These are phyloP conservation scores for Agrypnus murinus DNA, from an alignment of 2,888 invertebrate species.

Conservation along the genomic window DNA sequence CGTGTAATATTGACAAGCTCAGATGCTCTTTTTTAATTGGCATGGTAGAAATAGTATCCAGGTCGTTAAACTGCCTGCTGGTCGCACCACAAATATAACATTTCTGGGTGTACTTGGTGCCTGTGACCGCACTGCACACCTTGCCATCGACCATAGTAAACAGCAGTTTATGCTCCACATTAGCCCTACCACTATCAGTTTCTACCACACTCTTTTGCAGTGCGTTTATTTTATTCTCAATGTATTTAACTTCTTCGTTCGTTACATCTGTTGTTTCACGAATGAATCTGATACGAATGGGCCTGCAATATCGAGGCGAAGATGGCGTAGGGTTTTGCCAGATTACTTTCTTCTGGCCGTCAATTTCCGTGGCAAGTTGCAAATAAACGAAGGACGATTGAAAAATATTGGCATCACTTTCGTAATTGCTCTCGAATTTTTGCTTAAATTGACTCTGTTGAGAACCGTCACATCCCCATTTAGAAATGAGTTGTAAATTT, in stretches of 20 bases:
- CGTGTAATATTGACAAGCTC: neutral
- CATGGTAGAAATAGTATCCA: no score
- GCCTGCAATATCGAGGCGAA: conserved; percentile 58
- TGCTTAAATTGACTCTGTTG: conserved; percentile 59
- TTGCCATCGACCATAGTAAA: conserved; percentile 64
- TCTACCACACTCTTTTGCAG: neutral
- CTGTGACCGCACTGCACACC: conserved; percentile 63
- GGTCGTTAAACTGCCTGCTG: conserved; percentile 63
- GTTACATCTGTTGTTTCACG: conserved; percentile 53
- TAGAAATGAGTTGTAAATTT: conserved; percentile 45
- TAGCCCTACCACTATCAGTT: neutral
- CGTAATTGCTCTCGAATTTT: conserved; percentile 53
- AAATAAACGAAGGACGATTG: conserved; percentile 44
- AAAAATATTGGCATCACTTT: conserved; percentile 59
- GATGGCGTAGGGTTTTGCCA: conserved; percentile 61
- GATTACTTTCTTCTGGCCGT: neutral
- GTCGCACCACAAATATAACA: no score
- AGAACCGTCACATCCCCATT: conserved; percentile 59
- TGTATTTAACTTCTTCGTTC: conserved; percentile 48
- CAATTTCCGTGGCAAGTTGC: neutral
- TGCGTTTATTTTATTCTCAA: conserved; percentile 29
- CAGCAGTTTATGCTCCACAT: conserved; percentile 54
- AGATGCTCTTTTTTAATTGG: neutral
- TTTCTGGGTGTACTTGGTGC: conserved; percentile 60
- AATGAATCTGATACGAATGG: conserved; percentile 55